Percentiles rank a stretch among this genome's conserved stretches.
Conservation (phyloP, 2,888 invertebrate species). For the Lepidochrysops patricia region DNA sequence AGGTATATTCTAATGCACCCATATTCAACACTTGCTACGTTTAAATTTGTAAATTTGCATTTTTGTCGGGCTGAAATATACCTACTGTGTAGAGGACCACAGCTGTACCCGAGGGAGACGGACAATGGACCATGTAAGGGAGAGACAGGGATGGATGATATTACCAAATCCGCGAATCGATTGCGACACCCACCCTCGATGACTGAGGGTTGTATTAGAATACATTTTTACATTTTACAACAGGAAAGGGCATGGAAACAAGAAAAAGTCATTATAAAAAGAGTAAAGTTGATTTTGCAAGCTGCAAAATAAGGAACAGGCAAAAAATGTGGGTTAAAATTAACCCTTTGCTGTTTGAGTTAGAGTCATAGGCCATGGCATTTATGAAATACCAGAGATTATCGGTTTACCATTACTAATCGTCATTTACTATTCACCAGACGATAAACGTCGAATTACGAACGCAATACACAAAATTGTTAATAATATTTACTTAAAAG, state of each 20-base stretch:
- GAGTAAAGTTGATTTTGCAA: no score
- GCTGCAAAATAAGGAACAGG: no score
- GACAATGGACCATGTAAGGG: constrained; percentile 23
- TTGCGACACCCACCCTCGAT: constrained; percentile 57
- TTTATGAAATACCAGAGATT: background rate
- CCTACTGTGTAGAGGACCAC: constrained; percentile 44
- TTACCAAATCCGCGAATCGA: constrained; percentile 63
- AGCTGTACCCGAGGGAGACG: constrained; percentile 37
- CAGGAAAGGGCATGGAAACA: constrained; percentile 25
- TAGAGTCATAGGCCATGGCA: background rate
- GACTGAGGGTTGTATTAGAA: constrained; percentile 40
- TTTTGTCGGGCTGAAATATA: background rate
- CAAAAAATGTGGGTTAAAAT: background rate
- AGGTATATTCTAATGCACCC: no score
- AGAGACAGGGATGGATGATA: constrained; percentile 41
- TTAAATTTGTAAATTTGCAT: background rate
- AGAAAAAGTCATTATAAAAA: no score
- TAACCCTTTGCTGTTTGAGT: background rate
- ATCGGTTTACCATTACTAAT: background rate
- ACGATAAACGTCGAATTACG: background rate
- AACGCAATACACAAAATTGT: background rate
- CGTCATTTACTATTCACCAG: background rate
- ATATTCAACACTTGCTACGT: no score
- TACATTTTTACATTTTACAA: constrained; percentile 28
- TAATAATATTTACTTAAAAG: background rate